Evolutionary conservation across 1,140 invertebrate genomes (phyloP), one percentile per base, ranked within the genome.

Genomic region (Dryas iulia): DNA sequence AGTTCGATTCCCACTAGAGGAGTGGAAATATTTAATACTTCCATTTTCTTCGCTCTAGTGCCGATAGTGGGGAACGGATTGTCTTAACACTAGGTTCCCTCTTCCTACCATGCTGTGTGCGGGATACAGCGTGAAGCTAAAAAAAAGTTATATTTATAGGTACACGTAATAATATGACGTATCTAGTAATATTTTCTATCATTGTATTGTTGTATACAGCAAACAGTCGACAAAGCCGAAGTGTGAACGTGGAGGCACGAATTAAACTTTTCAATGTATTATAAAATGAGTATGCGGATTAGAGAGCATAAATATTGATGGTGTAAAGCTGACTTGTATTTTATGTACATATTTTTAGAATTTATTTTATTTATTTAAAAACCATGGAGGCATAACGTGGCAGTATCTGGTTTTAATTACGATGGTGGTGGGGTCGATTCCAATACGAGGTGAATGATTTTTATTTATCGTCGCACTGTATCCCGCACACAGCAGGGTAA

Each of bases 221-320:
- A 31, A 68, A 62, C 52, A 68, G 52, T 67, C 66, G 59, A 68
- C 59, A 68, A 61, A 57, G 59, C 59, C 23, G 39, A 61, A 67
- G 59, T 57, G 52, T 33, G 52, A 68, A 57, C 52, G 24, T 57
- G 57, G 24, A 56, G 39, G 59, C 57, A 33, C 53, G 24, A 31
- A 61, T 61, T 30, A 60, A 61, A 56, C 30, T 68, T 47, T 39
- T 66, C 24, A 59, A 59, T 21, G 53, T 52, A 47, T 47, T 47
- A 47, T 47, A 21, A 21, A 61, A 47, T 61, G 14, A 61, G 39
- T 52, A 33, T 31, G n/a, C n/a, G 33, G 18, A 33, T 59, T 59
- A 21, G 28, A 25, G 10, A 59, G 8, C 57, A 30, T 59, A 59
- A 24, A 59, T 59, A 31, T 58, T 58, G 28, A 21, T 7, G 5